Evolutionary conservation across 2,888 invertebrate species (phyloP), one percentile per base, ranked within the genome.

Genomic region (Yponomeuta cagnagella): DNA sequence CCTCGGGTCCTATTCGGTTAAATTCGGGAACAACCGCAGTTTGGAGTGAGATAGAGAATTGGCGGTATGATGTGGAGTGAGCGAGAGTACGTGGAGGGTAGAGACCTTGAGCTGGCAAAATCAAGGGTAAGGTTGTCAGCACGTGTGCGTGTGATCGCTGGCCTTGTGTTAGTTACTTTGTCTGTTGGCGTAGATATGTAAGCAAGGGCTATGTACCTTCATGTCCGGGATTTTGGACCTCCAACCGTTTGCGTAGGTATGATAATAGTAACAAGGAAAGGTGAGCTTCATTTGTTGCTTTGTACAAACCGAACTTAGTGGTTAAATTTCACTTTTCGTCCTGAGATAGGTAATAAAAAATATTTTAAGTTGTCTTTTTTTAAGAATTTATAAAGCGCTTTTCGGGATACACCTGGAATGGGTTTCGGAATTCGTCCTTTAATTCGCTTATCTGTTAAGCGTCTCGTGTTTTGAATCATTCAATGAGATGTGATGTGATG

Each of bases 31-130:
- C 83, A 80, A 82, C 85, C 91, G 91, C 80, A 79, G 75, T 85
- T 80, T 76, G 84, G 87, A 92, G 75, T 70, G 79, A 82, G 91
- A 90, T 77, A 77, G 83, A 76, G 78, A 80, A 85, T 89, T 77
- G 75, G 78, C 72, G 72, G 77, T 69, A 67, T 73, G 79, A 80
- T 88, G 81, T 83, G 76, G 86, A 91, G 80, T 76, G 86, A 79
- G 82, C 79, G 75, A 31, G 15, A 31, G 64, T 10, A 73, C 74
- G 76, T 75, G 74, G 87, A 87, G 91, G 91, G 91, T 90, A 90
- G 91, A 90, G 91, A 92, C 92, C 92, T 92, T 92, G 92, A 92
- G 91, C 89, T 87, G 86, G 90, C 90, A 88, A 91, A 91, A 92
- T 92, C 92, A 92, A 92, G 92, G 92, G 91, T 92, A 92, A 92